Percentiles rank a stretch among this genome's conserved stretches.
These are phyloP conservation scores for Hypsopygia costalis DNA, from an alignment of 2,888 invertebrate species.

Conservation along the genomic window DNA sequence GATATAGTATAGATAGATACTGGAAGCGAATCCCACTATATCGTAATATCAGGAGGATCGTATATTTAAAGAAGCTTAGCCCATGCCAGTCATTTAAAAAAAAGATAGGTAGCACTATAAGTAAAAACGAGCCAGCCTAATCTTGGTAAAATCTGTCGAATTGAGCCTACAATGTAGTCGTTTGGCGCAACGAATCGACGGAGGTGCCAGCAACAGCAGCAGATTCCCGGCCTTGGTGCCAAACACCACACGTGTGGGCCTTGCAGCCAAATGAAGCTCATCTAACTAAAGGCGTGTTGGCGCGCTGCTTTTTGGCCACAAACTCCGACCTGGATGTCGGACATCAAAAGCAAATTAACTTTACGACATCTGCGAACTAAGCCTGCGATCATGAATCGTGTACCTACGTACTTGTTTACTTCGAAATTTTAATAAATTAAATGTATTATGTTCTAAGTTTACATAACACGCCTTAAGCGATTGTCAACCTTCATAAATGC, in stretches of 20 bases:
- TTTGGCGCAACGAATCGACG: conserved; percentile 44
- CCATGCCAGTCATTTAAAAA: too few relatives aligned
- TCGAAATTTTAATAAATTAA: too few relatives aligned
- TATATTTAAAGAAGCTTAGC: too few relatives aligned
- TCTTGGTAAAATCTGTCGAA: conserved; percentile 36
- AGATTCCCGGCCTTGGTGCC: conserved; percentile 43
- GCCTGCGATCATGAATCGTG: not conserved
- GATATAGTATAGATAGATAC: too few relatives aligned
- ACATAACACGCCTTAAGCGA: too few relatives aligned
- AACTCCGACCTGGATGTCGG: conserved; percentile 13
- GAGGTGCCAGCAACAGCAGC: conserved; percentile 50
- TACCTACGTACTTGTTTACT: too few relatives aligned
- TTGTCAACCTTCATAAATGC: too few relatives aligned
- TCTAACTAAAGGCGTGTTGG: conserved; percentile 38
- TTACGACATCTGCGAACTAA: conserved; percentile 3
- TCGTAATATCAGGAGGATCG: too few relatives aligned
- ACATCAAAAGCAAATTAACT: conserved; percentile 13
- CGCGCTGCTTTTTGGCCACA: conserved; percentile 39
- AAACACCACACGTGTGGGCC: conserved; percentile 49
- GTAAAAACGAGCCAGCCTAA: conserved; percentile 23
- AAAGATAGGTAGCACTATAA: not conserved
- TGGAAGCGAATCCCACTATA: too few relatives aligned
- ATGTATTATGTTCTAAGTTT: too few relatives aligned
- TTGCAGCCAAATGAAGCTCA: conserved; percentile 54
- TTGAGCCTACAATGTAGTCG: conserved; percentile 40